These are phyloP conservation scores for Euphonia xanthogaster DNA, from an alignment of 2,797 vertebrate genomes.

Conservation along the genomic window DNA sequence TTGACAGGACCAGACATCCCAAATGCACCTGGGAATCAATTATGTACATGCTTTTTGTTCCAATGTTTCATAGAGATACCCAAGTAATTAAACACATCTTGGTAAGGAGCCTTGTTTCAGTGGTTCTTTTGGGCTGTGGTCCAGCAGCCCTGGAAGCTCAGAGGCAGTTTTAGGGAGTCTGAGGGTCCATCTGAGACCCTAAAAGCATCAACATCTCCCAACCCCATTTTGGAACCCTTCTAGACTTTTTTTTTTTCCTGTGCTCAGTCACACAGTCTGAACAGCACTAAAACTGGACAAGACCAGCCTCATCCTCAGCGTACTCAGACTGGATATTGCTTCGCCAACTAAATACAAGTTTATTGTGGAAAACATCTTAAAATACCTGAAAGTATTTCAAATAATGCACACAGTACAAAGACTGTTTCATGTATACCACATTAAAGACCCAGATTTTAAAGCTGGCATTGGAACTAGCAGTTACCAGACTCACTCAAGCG, in stretches of 20 bases:
- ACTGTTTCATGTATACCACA: background rate
- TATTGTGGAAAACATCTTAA: background rate
- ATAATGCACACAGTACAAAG: background rate
- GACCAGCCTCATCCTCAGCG: background rate
- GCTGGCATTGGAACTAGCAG: background rate
- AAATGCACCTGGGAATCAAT: background rate
- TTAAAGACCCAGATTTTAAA: background rate
- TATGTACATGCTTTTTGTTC: background rate
- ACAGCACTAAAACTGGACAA: background rate
- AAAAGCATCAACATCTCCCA: background rate
- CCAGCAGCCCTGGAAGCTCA: background rate
- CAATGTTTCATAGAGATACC: background rate
- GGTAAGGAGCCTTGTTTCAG: background rate
- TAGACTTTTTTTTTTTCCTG: background rate
- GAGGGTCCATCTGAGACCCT: background rate
- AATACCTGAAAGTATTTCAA: background rate
- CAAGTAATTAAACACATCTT: background rate
- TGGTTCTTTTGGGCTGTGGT: background rate
- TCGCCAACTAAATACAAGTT: background rate
- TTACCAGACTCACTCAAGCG: background rate
- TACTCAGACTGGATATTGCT: background rate
- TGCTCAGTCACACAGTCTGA: background rate
- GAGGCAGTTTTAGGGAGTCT: background rate
- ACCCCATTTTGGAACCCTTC: background rate
- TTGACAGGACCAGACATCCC: fast-evolving